Percentiles rank a stretch among this genome's conserved stretches.
These are phyloP conservation scores for Pelmatolapia mariae DNA, from an alignment of 2,113 vertebrate species.

Conservation along the genomic window DNA sequence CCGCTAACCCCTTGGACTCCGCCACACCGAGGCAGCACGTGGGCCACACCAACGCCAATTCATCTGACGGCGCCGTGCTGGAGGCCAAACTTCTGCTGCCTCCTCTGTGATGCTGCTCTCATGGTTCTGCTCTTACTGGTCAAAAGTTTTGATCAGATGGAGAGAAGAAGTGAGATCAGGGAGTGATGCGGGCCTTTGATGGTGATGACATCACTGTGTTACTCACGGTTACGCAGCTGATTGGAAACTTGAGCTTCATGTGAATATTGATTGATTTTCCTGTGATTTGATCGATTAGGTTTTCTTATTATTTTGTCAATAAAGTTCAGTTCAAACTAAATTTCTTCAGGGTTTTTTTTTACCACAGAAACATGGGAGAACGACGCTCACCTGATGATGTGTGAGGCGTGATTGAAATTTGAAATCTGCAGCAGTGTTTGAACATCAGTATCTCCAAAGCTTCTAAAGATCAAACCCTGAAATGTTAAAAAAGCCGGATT, in stretches of 20 bases:
- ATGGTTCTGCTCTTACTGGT: background rate
- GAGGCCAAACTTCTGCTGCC: background rate
- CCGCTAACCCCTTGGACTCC: accelerated
- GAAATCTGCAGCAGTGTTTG: background rate
- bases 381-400: background rate
- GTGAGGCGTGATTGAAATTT: background rate
- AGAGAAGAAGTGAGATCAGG: background rate
- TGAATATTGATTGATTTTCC: background rate
- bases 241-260: background rate
- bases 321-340: background rate
- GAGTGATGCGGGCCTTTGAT: background rate
- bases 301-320: background rate
- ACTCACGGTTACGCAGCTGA: background rate
- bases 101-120: background rate
- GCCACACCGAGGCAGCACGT: background rate
- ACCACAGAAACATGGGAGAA: background rate
- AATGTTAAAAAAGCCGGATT: background rate
- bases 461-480: background rate
- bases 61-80: background rate
- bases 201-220: background rate
- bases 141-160: background rate
- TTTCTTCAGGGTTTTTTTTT: background rate
- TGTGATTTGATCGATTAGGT: background rate
- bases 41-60: background rate
- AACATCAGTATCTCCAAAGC: background rate